Evolutionary conservation across 2,888 invertebrate species (phyloP).

Genomic region (Automeris io): DNA sequence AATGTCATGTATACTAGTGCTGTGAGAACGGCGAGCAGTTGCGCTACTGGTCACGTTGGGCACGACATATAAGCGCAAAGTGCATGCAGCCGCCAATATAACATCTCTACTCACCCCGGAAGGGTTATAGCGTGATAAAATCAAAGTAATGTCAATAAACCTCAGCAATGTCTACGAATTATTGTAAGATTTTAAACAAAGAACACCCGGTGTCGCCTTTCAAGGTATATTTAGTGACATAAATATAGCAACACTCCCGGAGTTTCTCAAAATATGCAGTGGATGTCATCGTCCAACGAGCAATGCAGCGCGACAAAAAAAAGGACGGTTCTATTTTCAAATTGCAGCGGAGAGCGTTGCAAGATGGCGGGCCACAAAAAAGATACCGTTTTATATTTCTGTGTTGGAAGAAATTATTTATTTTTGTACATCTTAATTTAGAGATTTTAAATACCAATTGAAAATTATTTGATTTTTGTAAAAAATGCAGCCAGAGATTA

Average conservation of each 20-base stretch:
- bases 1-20: too few species aligned
- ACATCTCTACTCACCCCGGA: too few species aligned
- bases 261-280: conserved; percentile 64
- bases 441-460: background rate
- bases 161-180: too few species aligned
- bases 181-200: conserved; percentile 3
- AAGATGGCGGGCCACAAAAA: conserved; percentile 42
- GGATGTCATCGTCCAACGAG: conserved; percentile 60
- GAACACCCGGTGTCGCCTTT: conserved; percentile 27
- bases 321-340: conserved; percentile 60
- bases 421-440: conserved; percentile 10
- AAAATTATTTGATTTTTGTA: background rate
- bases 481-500: too few species aligned
- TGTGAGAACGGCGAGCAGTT: too few species aligned
- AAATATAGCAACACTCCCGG: conserved; percentile 59
- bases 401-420: conserved; percentile 16
- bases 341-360: conserved; percentile 49
- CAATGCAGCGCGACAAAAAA: conserved; percentile 65
- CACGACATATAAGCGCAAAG: too few species aligned
- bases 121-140: too few species aligned
- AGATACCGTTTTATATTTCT: conserved; percentile 30
- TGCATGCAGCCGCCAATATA: too few species aligned
- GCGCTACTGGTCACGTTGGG: too few species aligned
- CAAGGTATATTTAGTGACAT: conserved; percentile 37
- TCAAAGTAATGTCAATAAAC: too few species aligned